phyloP scores from a whole-genome alignment of 1,140 invertebrate species.

The Leptinotarsa undecemlineata region DNA sequence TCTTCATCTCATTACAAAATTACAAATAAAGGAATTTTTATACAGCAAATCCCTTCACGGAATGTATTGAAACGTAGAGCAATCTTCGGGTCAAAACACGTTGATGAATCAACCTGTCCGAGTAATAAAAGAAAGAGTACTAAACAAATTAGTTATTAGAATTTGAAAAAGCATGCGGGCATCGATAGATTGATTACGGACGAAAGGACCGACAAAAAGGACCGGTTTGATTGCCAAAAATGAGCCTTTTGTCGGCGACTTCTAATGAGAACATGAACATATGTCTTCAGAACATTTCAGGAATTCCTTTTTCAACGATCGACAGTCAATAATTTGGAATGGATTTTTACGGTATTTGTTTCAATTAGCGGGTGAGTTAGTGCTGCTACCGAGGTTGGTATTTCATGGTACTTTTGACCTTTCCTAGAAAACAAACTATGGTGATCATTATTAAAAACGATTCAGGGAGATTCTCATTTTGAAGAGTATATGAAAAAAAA shows the following conservation, averaged over 20 bases:
- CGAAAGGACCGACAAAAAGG: constrained; percentile 7
- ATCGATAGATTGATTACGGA: constrained; percentile 29
- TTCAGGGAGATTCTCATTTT: too few relatives aligned
- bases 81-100: background rate
- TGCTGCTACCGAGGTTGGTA: background rate
- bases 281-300: constrained; percentile 27
- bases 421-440: background rate
- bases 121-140: constrained; percentile 18
- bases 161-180: constrained; percentile 24
- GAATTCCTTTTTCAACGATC: constrained; percentile 14
- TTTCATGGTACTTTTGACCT: background rate
- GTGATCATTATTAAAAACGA: too few relatives aligned
- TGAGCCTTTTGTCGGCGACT: constrained; percentile 24
- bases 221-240: constrained; percentile 29
- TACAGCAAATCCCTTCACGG: too few relatives aligned
- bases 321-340: constrained; percentile 22
- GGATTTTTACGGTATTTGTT: constrained; percentile 5
- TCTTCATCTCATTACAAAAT: too few relatives aligned
- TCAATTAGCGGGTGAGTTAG: background rate
- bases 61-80: background rate
- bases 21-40: too few relatives aligned
- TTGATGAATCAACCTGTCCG: background rate
- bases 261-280: constrained; percentile 30
- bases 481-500: too few relatives aligned
- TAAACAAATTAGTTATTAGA: constrained; percentile 27